Evolutionary conservation across 2,797 vertebrate genomes (phyloP), one percentile per base, ranked within the genome.

Genomic region (Trematocara caparti): DNA sequence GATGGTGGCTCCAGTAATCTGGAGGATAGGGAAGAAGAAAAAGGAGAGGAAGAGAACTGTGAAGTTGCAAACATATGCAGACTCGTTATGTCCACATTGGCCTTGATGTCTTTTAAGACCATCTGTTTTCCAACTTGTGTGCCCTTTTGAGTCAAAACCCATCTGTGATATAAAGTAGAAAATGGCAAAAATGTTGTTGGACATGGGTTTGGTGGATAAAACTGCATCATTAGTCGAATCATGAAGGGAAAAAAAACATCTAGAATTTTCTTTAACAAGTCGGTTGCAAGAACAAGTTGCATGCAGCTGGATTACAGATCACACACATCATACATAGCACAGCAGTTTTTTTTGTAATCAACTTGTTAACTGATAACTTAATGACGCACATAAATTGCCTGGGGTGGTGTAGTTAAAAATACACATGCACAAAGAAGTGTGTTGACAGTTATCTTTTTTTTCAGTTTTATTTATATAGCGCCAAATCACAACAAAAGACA

Each of bases 51-150:
- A 6, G 73, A 53, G 75, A 74, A 86, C 79, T 80, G 84, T 73
- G 86, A 85, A 79, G 79, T 88, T 91, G 88, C 79, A 87, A 92
- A 92, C 92, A 92, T 94, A 95, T 93, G 94, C 91, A 88, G 90
- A 89, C 89, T 88, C 32, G 85, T 91, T 86, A 78, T 85, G 88
- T 93, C 92, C 91, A 88, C 83, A 84, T 87, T 85, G 92, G 90
- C 89, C 92, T 84, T 89, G 81, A 88, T 94, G 90, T 92, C 89
- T 94, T 94, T 88, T 90, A 92, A 89, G 83, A 91, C 95, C 95
- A 95, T 95, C 95, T 96, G 94, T 93, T 89, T 90, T 88, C 83
- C 82, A 86, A 88, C 84, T 80, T 80, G 43, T 82, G 53, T 85
- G 79, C 86, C 87, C 88, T 87, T 92, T 81, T 81, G 80, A 90